Evolutionary conservation across 2,888 invertebrate genomes (phyloP), one percentile per base, ranked within the genome.

Genomic region (Himalopsyche kuldschensis): DNA sequence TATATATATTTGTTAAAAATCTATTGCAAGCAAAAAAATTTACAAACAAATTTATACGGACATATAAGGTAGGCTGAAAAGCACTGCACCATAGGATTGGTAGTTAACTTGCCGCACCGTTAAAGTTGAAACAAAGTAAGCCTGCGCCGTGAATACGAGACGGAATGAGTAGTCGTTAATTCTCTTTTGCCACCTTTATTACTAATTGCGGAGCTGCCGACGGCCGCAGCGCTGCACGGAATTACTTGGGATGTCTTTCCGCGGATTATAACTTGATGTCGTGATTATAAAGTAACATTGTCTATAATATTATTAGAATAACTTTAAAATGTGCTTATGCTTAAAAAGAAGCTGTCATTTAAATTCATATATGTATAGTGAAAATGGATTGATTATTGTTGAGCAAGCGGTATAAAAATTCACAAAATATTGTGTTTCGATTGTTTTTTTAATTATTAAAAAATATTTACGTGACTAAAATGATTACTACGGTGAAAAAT

Each of bases 171-270:
- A 76, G 86, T 81, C 84, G 85, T 86, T 86, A 85, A 86, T 86
- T 85, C 85, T 86, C 84, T 80, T 86, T 86, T 86, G 84, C 84
- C 84, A 84, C 86, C 84, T 85, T 86, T 86, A 86, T 86, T 86
- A 85, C 85, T 86, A 85, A 86, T 86, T 86, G 85, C 82, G 84
- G 82, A 55, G 82, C 79, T 79, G 76, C 48, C 17, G 76, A 31
- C 30, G 31, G 47, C 35, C 27, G 78, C 48, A 48, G 10, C 30
- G 79, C 47, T 47, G 20, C 79, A 47, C 46, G 30, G 30, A 41
- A 47, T 79, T 79, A 46, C 47, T 24, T n/a, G 30, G 24, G 47
- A 46, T 30, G 47, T 30, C 47, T 47, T 30, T 35, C 15, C 27
- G 24, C n/a, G 41, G 27, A 79, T 47, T 79, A 30, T 11, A 15